Base-by-base conservation (phyloP, 2,888 invertebrate species). In the Drosophila ustulata region DNA sequence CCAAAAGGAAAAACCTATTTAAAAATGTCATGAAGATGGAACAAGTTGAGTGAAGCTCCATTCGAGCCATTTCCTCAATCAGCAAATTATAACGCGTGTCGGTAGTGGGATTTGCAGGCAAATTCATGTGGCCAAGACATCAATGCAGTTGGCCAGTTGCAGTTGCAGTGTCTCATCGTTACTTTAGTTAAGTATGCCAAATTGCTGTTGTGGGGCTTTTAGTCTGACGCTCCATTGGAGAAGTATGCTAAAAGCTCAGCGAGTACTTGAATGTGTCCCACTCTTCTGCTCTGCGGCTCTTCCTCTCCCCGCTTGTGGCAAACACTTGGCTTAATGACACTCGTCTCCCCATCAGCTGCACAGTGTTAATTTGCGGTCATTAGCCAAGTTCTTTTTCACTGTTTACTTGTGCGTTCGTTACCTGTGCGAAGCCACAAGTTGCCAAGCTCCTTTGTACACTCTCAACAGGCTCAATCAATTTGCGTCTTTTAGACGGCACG, bases 361-460 rank as follows among this genome's bases (percentile, higher is more conserved):
- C 82, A 70, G 82, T 84, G 82, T 82, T 87, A 82, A 82, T 82
- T 84, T 82, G 85, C 82, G 67, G 82, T 84, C 82, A 82, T 82
- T 82, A 87, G 85, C 85, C 82, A 78, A 84, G 82, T 76, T 87
- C 81, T 78, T 65, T 67, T 82, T 58, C 85, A 51, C 50, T 61
- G 69, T 39, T 58, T 55, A 45, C 34, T 39, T 9, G 41, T 8
- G 23, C 18, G 41, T 41, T 37, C 6, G 23, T 41, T 41, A 9
- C 34, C 9, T 4, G 13, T 5, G 9, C 43, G 46, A 34, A 23
- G 25, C 23, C 50, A 37, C 46, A 58, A 18, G 49, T 13, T 13
- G 13, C 18, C 37, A 55, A 41, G 28, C 41, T 53, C 53, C 28
- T 28, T 30, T 30, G 28, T 7, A 41, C 6, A 37, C 47, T 56